Conservation (phyloP, 2,113 vertebrate species). For the Furnarius figulus region DNA sequence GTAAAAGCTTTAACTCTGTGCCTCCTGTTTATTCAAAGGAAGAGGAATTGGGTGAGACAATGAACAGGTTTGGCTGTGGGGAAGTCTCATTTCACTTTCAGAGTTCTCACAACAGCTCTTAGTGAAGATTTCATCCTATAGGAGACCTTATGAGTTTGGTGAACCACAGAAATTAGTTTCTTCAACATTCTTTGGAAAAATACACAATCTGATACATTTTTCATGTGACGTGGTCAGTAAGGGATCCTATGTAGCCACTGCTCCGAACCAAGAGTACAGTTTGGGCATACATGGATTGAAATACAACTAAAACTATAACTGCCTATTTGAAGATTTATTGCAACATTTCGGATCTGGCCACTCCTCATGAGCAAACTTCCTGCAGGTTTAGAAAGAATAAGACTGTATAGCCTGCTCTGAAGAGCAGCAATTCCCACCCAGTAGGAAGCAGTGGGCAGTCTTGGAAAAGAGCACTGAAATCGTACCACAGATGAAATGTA, state of each 20-base stretch:
- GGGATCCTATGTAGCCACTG: fast-evolving
- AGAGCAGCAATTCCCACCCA: neutral
- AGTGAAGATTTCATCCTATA: neutral
- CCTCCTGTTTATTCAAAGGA: neutral
- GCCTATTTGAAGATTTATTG: neutral
- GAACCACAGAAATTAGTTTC: neutral
- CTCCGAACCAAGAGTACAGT: neutral
- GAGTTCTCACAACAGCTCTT: neutral
- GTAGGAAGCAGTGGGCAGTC: neutral
- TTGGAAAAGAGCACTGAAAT: neutral
- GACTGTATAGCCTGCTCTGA: neutral
- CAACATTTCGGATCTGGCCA: neutral
- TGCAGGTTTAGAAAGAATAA: neutral
- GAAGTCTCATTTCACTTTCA: neutral
- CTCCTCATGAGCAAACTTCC: neutral
- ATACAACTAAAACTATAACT: neutral
- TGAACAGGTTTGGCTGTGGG: neutral
- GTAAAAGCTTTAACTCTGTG: neutral
- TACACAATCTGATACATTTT: neutral
- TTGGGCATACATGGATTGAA: neutral
- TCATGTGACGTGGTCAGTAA: fast-evolving
- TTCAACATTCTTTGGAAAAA: neutral
- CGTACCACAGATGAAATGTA: neutral
- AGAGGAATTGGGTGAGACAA: neutral
- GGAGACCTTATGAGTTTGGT: neutral